These are phyloP conservation scores for Oreochromis mossambicus DNA, from an alignment of 2,797 vertebrate genomes.

Conservation along the genomic window DNA sequence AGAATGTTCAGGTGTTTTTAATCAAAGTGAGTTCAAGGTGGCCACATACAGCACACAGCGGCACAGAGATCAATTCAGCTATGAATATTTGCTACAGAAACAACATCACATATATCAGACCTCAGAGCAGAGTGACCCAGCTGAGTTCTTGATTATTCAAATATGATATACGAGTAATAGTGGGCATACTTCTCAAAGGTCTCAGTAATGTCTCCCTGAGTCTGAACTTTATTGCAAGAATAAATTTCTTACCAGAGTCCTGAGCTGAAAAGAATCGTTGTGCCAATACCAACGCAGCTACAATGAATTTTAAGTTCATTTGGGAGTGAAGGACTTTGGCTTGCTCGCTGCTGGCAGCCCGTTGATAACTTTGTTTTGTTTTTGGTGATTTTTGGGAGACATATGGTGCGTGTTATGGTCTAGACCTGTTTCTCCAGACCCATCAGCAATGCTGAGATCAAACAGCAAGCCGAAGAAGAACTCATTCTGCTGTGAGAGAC, in stretches of 20 bases:
- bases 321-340: conserved; percentile 21
- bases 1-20: background rate
- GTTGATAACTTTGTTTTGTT: conserved; percentile 60
- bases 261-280: conserved; percentile 5
- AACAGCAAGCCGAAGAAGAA: conserved; percentile 25
- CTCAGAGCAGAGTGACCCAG: background rate
- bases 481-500: conserved; percentile 20
- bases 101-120: background rate
- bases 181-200: background rate
- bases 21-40: background rate
- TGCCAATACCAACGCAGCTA: background rate
- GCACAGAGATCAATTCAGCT: background rate
- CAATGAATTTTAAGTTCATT: conserved; percentile 26
- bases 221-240: background rate
- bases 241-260: conserved; percentile 35
- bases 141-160: background rate
- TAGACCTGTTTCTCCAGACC: conserved; percentile 19
- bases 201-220: conserved; percentile 17
- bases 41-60: background rate
- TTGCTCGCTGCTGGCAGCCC: conserved; percentile 4
- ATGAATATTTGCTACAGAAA: background rate
- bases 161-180: background rate
- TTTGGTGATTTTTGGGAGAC: conserved; percentile 41
- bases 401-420: conserved; percentile 45
- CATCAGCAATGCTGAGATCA: conserved; percentile 38